Evolutionary conservation across 1,140 invertebrate species (phyloP).

Genomic region (Drosophila paulistorum): DNA sequence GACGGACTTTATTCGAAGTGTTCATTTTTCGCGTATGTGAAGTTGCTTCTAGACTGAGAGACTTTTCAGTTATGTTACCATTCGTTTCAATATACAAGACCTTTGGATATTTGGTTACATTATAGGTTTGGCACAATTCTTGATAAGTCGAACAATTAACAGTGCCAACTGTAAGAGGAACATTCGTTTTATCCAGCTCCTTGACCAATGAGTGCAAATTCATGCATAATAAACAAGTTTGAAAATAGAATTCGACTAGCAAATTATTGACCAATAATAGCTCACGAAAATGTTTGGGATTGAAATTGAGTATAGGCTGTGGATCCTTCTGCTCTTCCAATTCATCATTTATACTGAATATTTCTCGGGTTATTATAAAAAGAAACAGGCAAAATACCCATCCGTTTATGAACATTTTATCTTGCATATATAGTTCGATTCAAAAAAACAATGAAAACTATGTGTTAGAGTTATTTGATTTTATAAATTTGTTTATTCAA

Average conservation of each 20-base stretch:
- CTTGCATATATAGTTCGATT: not conserved
- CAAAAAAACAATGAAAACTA: not conserved
- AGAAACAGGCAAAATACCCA: not conserved
- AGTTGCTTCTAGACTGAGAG: too few species aligned
- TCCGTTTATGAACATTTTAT: not conserved
- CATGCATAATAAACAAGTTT: not conserved
- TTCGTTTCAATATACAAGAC: not conserved
- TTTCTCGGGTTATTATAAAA: not conserved
- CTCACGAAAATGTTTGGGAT: not conserved
- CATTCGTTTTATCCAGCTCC: not conserved
- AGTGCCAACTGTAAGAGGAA: not conserved
- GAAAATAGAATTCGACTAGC: not conserved
- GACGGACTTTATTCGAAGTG: too few species aligned
- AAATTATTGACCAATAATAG: not conserved
- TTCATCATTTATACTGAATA: not conserved
- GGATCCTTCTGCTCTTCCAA: not conserved
- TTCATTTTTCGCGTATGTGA: too few species aligned
- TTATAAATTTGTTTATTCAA: constrained; percentile 20
- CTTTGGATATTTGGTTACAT: not conserved
- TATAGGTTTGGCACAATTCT: not conserved
- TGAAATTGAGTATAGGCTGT: not conserved
- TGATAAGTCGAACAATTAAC: constrained; percentile 2
- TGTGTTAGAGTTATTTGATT: not conserved
- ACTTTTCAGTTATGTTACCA: not conserved
- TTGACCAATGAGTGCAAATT: not conserved